phyloP scores from a whole-genome alignment of 2,797 vertebrate genomes.

The Phrynocephalus forsythii region DNA sequence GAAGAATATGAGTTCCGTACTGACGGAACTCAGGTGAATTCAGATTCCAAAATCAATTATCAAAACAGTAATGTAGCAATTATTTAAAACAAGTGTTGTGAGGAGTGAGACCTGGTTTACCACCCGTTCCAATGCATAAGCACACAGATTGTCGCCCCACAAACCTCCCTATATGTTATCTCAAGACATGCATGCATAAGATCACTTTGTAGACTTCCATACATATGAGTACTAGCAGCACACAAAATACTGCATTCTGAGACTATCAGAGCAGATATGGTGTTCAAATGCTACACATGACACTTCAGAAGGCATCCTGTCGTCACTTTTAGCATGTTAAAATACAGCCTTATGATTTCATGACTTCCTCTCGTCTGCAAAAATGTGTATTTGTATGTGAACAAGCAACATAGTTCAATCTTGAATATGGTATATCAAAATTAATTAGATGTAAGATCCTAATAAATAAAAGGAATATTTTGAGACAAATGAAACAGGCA shows the following conservation, averaged over 20 bases:
- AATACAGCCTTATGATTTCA: not conserved
- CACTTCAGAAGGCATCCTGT: not conserved
- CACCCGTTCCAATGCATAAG: not conserved
- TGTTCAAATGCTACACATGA: not conserved
- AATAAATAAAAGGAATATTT: not conserved
- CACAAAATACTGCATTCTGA: not conserved
- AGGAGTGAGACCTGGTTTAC: not conserved
- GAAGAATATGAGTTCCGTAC: not conserved
- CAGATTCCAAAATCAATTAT: not conserved
- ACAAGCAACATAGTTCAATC: not conserved
- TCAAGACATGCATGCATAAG: not conserved
- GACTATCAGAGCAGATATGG: not conserved
- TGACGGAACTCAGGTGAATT: not conserved
- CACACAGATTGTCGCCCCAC: not conserved
- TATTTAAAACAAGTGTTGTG: not conserved
- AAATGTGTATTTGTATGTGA: slow-evolving; percentile 1
- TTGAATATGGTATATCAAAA: slow-evolving; percentile 2
- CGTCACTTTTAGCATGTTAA: not conserved
- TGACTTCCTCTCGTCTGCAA: not conserved
- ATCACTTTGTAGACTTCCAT: too few relatives aligned
- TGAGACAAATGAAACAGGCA: slow-evolving; percentile 17
- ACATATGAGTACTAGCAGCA: not conserved
- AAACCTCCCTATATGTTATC: not conserved
- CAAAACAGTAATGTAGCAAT: not conserved
- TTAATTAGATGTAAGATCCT: not conserved